These are phyloP conservation scores for Nasua narica DNA, from an alignment of 2,797 vertebrate species.

Conservation along the genomic window DNA sequence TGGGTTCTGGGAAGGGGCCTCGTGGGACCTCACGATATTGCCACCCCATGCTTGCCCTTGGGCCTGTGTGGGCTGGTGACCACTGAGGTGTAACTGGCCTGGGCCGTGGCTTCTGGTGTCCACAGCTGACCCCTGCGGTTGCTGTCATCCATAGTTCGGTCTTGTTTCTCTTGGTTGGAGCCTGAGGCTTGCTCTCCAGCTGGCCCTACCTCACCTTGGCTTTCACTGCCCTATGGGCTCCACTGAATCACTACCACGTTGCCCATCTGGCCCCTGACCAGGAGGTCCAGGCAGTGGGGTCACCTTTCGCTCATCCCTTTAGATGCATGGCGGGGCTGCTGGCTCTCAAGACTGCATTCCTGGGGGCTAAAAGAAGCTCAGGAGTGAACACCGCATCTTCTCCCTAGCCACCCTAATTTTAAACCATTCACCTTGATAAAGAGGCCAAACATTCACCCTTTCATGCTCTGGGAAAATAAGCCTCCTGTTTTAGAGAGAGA, in stretches of 20 bases:
- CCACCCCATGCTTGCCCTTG: not conserved
- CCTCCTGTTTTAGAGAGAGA: not conserved
- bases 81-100: not conserved
- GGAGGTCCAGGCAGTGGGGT: not conserved
- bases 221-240: not conserved
- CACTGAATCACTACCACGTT: not conserved
- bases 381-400: not conserved
- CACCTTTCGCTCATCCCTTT: not conserved
- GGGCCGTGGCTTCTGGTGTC: not conserved
- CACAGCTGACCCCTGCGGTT: not conserved
- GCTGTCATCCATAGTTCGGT: not conserved
- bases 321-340: not conserved
- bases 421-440: not conserved
- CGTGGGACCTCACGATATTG: not conserved
- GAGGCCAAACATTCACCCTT: not conserved
- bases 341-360: not conserved
- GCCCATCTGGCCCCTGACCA: not conserved
- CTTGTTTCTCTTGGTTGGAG: not conserved
- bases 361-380: not conserved
- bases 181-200: not conserved
- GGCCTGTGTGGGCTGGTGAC: not conserved
- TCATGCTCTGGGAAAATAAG: not conserved
- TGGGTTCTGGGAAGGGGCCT: not conserved
- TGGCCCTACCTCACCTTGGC: not conserved
- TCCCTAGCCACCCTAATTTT: not conserved